These are phyloP conservation scores for Chitala chitala DNA, from an alignment of 2,113 vertebrate species.

Conservation along the genomic window DNA sequence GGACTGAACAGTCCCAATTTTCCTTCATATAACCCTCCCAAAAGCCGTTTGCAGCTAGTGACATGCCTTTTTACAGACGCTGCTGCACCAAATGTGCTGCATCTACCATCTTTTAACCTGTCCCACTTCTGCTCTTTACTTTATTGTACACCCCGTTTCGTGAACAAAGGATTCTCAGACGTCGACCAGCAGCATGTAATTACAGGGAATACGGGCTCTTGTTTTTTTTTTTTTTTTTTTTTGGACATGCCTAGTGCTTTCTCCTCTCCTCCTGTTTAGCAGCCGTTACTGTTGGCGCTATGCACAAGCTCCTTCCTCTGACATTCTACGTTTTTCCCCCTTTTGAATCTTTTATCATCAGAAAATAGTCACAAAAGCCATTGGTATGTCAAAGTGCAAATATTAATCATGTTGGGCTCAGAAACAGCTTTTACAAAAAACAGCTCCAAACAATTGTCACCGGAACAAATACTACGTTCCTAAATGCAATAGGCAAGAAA, in stretches of 20 bases:
- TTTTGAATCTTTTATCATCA: neutral
- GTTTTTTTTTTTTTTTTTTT: neutral
- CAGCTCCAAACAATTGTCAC: neutral
- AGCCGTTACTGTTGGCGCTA: neutral
- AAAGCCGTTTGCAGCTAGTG: neutral
- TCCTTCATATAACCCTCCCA: neutral
- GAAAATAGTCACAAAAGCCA: neutral
- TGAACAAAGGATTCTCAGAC: conserved; percentile 19
- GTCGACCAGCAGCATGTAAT: conserved; percentile 18
- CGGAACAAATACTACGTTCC: conserved; percentile 13
- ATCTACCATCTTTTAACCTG: conserved; percentile 30
- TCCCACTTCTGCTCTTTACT: conserved; percentile 18
- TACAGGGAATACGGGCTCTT: neutral
- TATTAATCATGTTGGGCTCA: neutral
- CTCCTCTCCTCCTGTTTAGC: neutral
- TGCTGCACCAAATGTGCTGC: neutral
- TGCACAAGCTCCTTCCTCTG: neutral
- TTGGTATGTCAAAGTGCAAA: neutral
- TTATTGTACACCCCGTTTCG: conserved; percentile 13
- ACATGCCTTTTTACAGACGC: neutral
- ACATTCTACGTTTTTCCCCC: neutral
- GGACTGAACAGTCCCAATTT: neutral
- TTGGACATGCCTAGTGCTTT: neutral
- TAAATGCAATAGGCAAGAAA: conserved; percentile 10
- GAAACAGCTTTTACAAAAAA: neutral